Evolutionary conservation across 2,797 vertebrate species (phyloP).

Genomic region (Squalus acanthias): DNA sequence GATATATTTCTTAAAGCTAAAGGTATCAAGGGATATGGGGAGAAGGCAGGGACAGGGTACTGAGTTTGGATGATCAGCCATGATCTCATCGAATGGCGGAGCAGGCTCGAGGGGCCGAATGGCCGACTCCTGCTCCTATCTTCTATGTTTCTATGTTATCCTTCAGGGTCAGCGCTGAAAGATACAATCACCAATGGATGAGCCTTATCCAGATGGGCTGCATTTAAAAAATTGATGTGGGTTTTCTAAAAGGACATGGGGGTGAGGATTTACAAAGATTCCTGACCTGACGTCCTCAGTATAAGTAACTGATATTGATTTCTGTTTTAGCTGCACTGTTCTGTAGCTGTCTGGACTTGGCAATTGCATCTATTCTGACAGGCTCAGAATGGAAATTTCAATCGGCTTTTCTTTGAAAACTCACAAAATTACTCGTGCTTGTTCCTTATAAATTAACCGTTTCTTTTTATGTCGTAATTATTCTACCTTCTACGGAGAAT

Average conservation of each 20-base stretch:
- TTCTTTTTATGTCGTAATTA: not conserved
- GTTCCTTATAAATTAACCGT: not conserved
- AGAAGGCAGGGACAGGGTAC: no score
- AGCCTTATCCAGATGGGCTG: not conserved
- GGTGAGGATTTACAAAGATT: not conserved
- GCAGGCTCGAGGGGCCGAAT: no score
- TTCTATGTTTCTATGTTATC: no score
- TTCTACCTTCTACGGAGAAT: not conserved
- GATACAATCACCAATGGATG: not conserved
- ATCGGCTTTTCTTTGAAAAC: not conserved
- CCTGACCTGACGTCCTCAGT: not conserved
- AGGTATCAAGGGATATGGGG: no score
- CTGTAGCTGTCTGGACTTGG: not conserved
- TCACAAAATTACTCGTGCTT: not conserved
- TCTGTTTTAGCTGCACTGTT: not conserved
- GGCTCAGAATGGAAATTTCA: not conserved
- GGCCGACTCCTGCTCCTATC: no score
- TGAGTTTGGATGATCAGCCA: no score
- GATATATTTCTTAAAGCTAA: no score
- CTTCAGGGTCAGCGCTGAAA: not conserved
- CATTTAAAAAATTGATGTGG: not conserved
- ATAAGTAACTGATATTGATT: not conserved
- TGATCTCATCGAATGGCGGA: no score
- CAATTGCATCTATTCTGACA: not conserved
- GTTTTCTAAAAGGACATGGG: not conserved